phyloP scores from a whole-genome alignment of 2,888 invertebrate species.

The Latrodectus hesperus region DNA sequence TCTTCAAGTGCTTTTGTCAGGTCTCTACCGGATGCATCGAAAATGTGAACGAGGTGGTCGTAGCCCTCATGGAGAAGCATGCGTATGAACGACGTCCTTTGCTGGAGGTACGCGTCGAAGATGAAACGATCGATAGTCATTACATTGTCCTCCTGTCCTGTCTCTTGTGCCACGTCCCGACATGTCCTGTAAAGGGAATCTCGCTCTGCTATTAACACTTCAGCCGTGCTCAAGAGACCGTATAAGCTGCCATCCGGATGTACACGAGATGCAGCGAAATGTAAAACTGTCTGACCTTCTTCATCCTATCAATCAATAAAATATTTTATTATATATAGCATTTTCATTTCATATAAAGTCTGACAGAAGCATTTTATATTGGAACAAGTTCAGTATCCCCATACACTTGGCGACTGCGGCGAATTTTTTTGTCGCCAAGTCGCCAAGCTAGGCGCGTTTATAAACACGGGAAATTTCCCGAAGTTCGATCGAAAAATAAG shows the following conservation, averaged over 20 bases:
- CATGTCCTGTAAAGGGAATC: conserved; percentile 92
- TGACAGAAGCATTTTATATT: too few relatives aligned
- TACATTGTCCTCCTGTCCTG: conserved; percentile 86
- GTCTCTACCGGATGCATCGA: conserved; percentile 82
- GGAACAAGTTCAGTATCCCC: too few relatives aligned
- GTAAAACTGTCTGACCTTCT: conserved; percentile 91
- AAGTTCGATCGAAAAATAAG: too few relatives aligned
- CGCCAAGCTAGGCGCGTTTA: too few relatives aligned
- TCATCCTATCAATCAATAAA: conserved; percentile 81
- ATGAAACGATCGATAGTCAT: conserved; percentile 88
- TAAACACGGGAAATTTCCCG: too few relatives aligned
- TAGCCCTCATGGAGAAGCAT: conserved; percentile 87
- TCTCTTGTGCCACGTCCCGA: conserved; percentile 87
- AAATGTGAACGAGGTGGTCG: conserved; percentile 87
- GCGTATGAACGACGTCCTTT: conserved; percentile 72
- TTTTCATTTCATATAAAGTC: too few relatives aligned
- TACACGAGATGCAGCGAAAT: conserved; percentile 88
- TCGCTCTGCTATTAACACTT: conserved; percentile 86
- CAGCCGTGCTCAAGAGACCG: conserved; percentile 86
- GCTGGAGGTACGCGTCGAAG: conserved; percentile 76
- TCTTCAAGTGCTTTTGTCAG: conserved; percentile 49
- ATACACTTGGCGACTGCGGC: too few relatives aligned
- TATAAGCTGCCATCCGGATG: conserved; percentile 87
- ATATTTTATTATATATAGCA: too few relatives aligned
- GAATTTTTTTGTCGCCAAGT: too few relatives aligned